Conservation (phyloP, 53 echinoderm and acorn worm species). For the Echinometra lucunter region DNA sequence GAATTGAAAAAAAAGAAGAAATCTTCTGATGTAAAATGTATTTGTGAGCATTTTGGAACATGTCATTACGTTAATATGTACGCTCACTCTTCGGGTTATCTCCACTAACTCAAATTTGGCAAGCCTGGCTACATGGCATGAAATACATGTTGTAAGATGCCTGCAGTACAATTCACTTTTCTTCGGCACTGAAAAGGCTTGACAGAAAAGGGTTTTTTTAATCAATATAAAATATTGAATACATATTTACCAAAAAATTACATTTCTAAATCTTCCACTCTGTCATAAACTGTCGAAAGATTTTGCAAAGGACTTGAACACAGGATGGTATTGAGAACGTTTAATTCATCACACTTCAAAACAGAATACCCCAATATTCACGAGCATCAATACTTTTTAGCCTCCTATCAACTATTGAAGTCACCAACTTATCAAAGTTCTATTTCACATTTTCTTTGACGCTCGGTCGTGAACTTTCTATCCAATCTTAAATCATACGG, state of each 20-base stretch:
- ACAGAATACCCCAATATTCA: too few relatives aligned
- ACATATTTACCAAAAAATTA: too few relatives aligned
- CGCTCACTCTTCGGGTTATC: not conserved
- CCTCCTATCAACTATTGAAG: too few relatives aligned
- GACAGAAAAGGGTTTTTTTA: too few relatives aligned
- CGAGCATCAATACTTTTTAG: too few relatives aligned
- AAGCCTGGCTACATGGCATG: not conserved
- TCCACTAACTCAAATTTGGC: not conserved
- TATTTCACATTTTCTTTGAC: not conserved
- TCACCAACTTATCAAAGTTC: not conserved
- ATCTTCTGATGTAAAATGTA: not conserved
- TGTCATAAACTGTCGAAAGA: not conserved
- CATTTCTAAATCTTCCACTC: too few relatives aligned
- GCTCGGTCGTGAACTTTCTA: not conserved
- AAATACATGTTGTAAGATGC: not conserved
- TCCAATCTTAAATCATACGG: not conserved
- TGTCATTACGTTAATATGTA: too few relatives aligned
- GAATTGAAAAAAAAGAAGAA: too few relatives aligned
- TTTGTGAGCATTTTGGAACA: not conserved
- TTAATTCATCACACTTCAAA: too few relatives aligned
- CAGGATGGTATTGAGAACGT: not conserved
- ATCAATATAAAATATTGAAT: too few relatives aligned
- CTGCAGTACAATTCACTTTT: not conserved
- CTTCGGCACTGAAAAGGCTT: too few relatives aligned
- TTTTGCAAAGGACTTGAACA: not conserved